Percentiles rank a stretch among this genome's conserved stretches.
phyloP scores from a whole-genome alignment of 2,888 invertebrate species.

The Drosophila stalkeri region DNA sequence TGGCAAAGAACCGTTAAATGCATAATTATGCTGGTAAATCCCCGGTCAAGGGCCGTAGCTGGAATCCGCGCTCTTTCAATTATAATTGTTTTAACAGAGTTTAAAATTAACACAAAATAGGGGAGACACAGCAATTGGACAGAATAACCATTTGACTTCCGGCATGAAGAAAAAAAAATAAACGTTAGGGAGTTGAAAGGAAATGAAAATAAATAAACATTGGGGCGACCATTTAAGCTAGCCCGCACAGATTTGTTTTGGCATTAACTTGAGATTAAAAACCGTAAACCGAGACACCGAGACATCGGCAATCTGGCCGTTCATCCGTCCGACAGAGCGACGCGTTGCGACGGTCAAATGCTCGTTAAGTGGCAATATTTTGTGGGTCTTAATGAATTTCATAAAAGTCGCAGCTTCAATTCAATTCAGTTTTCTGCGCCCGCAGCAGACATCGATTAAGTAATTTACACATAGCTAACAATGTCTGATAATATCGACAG shows the following conservation, averaged over 20 bases:
- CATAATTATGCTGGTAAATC: conserved; percentile 78
- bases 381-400: conserved; percentile 47
- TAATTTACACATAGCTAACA: neutral
- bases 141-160: conserved; percentile 55
- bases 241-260: conserved; percentile 73
- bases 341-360: conserved; percentile 12
- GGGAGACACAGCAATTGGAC: conserved; percentile 47
- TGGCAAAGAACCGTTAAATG: conserved; percentile 66
- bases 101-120: conserved; percentile 59
- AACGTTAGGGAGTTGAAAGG: conserved; percentile 9
- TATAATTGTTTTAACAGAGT: conserved; percentile 71
- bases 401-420: conserved; percentile 27
- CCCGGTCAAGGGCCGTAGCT: conserved; percentile 38
- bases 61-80: conserved; percentile 49
- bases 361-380: conserved; percentile 37
- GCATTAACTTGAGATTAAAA: conserved; percentile 70
- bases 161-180: conserved; percentile 23
- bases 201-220: conserved; percentile 57
- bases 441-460: conserved; percentile 17
- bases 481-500: neutral
- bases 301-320: too few relatives aligned
- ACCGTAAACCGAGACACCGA: conserved; percentile 44
- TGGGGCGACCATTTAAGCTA: conserved; percentile 28
- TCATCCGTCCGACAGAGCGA: neutral
- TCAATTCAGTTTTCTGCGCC: conserved; percentile 11